Percentiles rank a stretch among this genome's conserved stretches.
Conservation (phyloP, 2,797 vertebrate genomes). For the Crocodylus rhombifer region DNA sequence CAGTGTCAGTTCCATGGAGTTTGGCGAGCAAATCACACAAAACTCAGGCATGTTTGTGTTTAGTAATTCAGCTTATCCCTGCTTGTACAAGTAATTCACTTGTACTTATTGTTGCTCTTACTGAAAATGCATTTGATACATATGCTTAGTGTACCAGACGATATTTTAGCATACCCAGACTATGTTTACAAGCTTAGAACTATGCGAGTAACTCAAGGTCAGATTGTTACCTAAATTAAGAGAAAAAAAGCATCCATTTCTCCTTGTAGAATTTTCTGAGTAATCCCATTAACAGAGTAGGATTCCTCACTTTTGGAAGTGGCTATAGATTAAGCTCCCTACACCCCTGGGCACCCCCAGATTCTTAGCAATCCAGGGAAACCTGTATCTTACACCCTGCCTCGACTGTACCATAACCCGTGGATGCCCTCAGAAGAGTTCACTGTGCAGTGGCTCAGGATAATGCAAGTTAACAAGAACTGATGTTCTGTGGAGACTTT, state of each 20-base stretch:
- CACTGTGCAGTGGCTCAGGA: neutral
- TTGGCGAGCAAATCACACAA: neutral
- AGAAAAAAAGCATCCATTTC: rapidly evolving
- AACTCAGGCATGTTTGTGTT: rapidly evolving
- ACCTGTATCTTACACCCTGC: neutral
- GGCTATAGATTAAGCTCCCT: too few species aligned
- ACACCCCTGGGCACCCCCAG: rapidly evolving
- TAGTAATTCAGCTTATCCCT: rapidly evolving
- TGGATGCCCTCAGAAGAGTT: too few species aligned
- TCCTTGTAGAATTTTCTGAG: neutral
- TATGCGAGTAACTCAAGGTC: neutral
- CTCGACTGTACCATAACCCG: neutral
- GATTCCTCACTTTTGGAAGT: neutral
- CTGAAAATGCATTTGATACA: rapidly evolving
- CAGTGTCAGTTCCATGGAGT: neutral
- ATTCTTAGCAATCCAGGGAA: neutral
- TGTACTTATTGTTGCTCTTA: neutral
- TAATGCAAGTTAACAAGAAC: neutral
- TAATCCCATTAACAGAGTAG: neutral
- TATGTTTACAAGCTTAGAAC: neutral
- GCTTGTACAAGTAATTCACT: neutral
- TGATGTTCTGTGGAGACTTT: neutral
- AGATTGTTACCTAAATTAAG: rapidly evolving
- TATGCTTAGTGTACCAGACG: rapidly evolving
- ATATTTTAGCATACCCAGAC: rapidly evolving